These are phyloP conservation scores for Sesamia inferens DNA, from an alignment of 2,888 invertebrate genomes.

Conservation along the genomic window DNA sequence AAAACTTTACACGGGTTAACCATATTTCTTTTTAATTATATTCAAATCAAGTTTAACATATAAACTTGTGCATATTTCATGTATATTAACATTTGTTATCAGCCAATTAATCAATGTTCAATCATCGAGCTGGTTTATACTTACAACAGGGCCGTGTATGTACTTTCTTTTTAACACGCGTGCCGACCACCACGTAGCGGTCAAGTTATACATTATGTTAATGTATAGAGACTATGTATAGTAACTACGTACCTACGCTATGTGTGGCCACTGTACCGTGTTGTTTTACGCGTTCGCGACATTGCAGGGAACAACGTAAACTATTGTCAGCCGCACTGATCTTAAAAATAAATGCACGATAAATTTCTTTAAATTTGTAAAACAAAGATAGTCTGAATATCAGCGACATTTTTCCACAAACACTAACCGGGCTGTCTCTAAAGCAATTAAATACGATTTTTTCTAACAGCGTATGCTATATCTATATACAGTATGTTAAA, in stretches of 20 bases:
- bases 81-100: conserved; percentile 45
- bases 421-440: too few relatives aligned
- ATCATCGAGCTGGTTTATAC: conserved; percentile 40
- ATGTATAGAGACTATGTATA: conserved; percentile 6
- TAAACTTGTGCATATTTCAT: conserved; percentile 20
- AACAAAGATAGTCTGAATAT: too few relatives aligned
- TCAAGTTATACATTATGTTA: conserved; percentile 43
- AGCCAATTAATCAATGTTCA: conserved; percentile 50
- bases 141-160: conserved; percentile 7
- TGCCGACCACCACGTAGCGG: conserved; percentile 50
- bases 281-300: conserved; percentile 1
- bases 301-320: not conserved
- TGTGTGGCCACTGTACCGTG: conserved; percentile 8
- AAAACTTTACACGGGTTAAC: not conserved
- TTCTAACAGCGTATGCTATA: too few relatives aligned
- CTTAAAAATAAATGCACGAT: not conserved
- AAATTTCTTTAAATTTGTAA: too few relatives aligned
- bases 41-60: too few relatives aligned
- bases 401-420: too few relatives aligned
- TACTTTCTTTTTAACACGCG: conserved; percentile 61
- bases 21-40: not conserved
- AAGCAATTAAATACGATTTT: too few relatives aligned
- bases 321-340: not conserved
- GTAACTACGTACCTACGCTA: not conserved
- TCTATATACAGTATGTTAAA: too few relatives aligned